Evolutionary conservation across 2,888 invertebrate species (phyloP).

Genomic region (Mimas tiliae): DNA sequence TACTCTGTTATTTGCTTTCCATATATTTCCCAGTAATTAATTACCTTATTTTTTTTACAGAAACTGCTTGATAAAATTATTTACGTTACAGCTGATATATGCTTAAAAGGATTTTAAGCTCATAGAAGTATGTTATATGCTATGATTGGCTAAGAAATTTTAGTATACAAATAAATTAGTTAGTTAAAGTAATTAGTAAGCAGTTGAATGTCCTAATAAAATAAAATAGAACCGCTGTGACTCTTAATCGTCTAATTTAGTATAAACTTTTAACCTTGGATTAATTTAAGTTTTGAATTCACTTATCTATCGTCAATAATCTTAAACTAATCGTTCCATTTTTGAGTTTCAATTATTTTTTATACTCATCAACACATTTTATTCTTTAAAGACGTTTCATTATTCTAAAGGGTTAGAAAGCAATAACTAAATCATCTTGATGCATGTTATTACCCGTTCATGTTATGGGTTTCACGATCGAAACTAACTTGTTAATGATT

Average conservation of each 20-base stretch:
- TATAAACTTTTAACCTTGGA: not conserved
- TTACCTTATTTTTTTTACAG: not conserved
- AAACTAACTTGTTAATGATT: constrained; percentile 72
- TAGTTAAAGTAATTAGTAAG: too few species aligned
- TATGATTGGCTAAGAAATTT: too few species aligned
- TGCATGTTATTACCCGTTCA: constrained; percentile 46
- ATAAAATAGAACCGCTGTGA: not conserved
- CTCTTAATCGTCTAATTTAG: not conserved
- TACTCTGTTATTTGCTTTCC: not conserved
- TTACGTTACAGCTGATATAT: too few species aligned
- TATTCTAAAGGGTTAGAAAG: constrained; percentile 41
- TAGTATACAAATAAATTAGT: too few species aligned
- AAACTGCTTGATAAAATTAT: too few species aligned
- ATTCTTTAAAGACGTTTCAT: constrained; percentile 28
- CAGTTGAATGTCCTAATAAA: too few species aligned
- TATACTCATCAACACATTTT: constrained; percentile 16
- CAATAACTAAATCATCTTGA: constrained; percentile 49
- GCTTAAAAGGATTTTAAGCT: too few species aligned
- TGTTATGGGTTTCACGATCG: constrained; percentile 50
- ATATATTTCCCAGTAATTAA: not conserved
- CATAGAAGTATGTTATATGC: too few species aligned
- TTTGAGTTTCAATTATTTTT: constrained; percentile 9
- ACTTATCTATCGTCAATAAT: constrained; percentile 8
- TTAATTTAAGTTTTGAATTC: not conserved
- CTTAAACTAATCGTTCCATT: constrained; percentile 1